Base-by-base conservation (phyloP, 2,888 invertebrate genomes). In the Xylophagus ater region DNA sequence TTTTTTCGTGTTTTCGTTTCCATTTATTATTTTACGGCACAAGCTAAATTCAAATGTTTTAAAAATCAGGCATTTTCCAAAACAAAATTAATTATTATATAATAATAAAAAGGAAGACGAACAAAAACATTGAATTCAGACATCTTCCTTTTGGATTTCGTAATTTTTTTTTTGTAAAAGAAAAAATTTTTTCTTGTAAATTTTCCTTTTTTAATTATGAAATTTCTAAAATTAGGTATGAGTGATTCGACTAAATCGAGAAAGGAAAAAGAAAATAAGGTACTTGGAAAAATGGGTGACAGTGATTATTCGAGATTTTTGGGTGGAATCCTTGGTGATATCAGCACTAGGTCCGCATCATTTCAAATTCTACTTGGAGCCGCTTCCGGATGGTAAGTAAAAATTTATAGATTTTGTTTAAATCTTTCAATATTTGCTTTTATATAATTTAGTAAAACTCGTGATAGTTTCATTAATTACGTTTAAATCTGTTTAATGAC, bases 341-440 rank as follows among this genome's bases (percentile, higher is more conserved):
- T 92, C 44, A 81, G 84, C 45, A 83, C 84, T 62, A 77, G 79
- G 42, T 87, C 90, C 6, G 86, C 86, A 24, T 79, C 83, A 14
- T 85, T 89, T 62, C 92, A 93, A 69, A 73, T 92, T 49, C 65
- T 81, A 52, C 75, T 92, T 62, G 92, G 93, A 49, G 82, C 84
- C 45, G 73, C 81, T 45, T 80, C 88, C 53, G 93, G 93, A 73
- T 92, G 90, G 92, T 90, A 72, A 62, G 68, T 52, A 17, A 2
- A n/a, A n/a, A n/a, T n/a, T n/a, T n/a, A n/a, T 19, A 18, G 18
- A 14, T 30, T 14, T n/a, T 12, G 30, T 30, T 30, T 15, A 23
- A 10, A 8, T 23, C 7, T 8, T 23, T 6, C 7, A 10, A 6
- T 23, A 23, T 23, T 23, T 23, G 10, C 10, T 23, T 23, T 23